Conservation (phyloP, 2,113 vertebrate genomes). For the Tricholaema leucomelas region DNA sequence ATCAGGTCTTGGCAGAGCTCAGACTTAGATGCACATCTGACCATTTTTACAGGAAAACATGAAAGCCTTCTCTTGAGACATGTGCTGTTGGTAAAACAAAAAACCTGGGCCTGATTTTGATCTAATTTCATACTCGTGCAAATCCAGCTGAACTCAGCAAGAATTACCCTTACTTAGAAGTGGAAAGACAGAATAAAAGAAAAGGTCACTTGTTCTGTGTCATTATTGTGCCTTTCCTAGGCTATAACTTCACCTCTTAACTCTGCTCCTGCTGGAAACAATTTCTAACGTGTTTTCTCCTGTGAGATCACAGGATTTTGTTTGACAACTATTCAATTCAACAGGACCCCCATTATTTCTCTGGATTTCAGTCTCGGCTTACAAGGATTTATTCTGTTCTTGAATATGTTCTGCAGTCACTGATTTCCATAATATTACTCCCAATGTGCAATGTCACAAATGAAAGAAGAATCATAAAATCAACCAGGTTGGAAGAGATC, state of each 20-base stretch:
- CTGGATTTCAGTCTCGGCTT: neutral
- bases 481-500: too few species aligned
- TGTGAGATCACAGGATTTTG: neutral
- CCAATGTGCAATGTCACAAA: neutral
- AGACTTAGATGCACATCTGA: neutral
- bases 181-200: neutral
- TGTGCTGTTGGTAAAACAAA: neutral
- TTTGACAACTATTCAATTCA: neutral
- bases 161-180: neutral
- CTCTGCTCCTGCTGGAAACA: neutral
- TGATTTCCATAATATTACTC: neutral
- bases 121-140: neutral
- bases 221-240: neutral
- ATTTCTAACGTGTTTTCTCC: neutral
- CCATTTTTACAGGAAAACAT: neutral
- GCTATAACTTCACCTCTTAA: neutral
- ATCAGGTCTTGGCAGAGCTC: neutral
- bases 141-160: conserved; percentile 4
- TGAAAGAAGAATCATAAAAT: neutral
- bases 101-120: neutral
- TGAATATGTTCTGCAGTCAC: neutral
- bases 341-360: neutral
- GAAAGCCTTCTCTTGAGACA: neutral
- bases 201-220: neutral
- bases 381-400: neutral